Conservation (phyloP, 2,888 invertebrate species). For the Pseudococcus jackbeardsleyi region DNA sequence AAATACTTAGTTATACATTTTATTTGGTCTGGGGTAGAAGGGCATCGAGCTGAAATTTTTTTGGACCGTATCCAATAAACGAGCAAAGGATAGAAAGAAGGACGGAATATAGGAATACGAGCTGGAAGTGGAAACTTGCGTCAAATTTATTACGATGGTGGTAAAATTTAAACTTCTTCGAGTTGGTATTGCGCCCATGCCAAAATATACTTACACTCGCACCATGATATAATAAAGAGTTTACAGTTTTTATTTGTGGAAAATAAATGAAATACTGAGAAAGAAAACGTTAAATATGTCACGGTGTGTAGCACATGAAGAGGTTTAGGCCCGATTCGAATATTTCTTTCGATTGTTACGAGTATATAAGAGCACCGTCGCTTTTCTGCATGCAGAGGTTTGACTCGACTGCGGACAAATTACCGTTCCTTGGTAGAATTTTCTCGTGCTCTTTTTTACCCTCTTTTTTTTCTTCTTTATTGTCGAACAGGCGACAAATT, state of each 20-base stretch:
- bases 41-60: constrained; percentile 7
- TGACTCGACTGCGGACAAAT: constrained; percentile 43
- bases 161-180: constrained; percentile 58
- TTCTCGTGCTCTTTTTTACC: background rate
- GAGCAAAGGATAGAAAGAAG: background rate
- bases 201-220: constrained; percentile 45
- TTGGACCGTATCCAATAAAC: constrained; percentile 13
- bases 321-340: constrained; percentile 5
- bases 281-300: constrained; percentile 46
- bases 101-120: constrained; percentile 5
- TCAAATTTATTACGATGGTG: constrained; percentile 33
- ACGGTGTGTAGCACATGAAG: constrained; percentile 39
- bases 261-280: constrained; percentile 35
- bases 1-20: constrained; percentile 27
- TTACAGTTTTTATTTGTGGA: constrained; percentile 25
- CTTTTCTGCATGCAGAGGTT: constrained; percentile 21
- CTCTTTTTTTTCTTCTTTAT: constrained; percentile 10
- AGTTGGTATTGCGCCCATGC: constrained; percentile 51
- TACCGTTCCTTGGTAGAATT: constrained; percentile 9
- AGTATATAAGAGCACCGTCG: background rate
- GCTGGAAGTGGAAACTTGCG: background rate
- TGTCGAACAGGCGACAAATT: constrained; percentile 30
- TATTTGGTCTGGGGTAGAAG: background rate
- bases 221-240: constrained; percentile 41
- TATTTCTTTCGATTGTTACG: constrained; percentile 39